phyloP scores from a whole-genome alignment of 2,113 vertebrate genomes.

The Sprattus sprattus region DNA sequence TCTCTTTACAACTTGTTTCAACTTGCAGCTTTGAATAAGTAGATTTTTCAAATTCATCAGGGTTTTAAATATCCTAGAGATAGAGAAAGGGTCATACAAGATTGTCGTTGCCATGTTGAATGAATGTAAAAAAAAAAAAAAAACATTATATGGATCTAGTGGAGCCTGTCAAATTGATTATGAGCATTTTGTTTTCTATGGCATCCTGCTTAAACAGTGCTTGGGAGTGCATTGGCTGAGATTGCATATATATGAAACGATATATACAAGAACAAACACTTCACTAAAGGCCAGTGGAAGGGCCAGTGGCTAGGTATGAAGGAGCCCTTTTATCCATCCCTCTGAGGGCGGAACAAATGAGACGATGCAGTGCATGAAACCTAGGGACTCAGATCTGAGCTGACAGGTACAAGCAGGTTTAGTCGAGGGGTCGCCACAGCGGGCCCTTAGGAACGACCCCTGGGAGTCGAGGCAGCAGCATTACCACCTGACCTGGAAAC shows the following conservation, averaged over 20 bases:
- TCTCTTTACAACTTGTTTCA: too few species aligned
- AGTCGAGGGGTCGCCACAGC: slow-evolving; percentile 55
- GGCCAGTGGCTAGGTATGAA: neutral
- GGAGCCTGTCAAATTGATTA: neutral
- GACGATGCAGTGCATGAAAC: slow-evolving; percentile 39
- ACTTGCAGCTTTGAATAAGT: too few species aligned
- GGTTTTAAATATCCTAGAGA: too few species aligned
- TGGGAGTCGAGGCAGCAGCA: slow-evolving; percentile 40
- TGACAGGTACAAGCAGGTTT: slow-evolving; percentile 66
- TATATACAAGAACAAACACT: neutral
- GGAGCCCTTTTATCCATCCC: slow-evolving; percentile 27
- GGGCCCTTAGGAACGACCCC: slow-evolving; percentile 50
- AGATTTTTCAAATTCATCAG: too few species aligned
- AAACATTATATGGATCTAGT: neutral
- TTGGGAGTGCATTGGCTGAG: neutral
- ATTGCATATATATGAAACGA: neutral
- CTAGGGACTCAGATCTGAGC: slow-evolving; percentile 57
- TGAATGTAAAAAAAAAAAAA: too few species aligned
- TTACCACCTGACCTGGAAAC: slow-evolving; percentile 40
- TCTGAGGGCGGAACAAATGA: slow-evolving; percentile 54
- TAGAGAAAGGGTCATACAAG: too few species aligned
- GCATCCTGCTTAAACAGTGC: neutral
- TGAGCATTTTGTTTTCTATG: neutral
- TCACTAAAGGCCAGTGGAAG: neutral
- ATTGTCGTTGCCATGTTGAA: neutral